These are phyloP conservation scores for Stramonita haemastoma DNA, from an alignment of 2,888 invertebrate genomes.

Conservation along the genomic window DNA sequence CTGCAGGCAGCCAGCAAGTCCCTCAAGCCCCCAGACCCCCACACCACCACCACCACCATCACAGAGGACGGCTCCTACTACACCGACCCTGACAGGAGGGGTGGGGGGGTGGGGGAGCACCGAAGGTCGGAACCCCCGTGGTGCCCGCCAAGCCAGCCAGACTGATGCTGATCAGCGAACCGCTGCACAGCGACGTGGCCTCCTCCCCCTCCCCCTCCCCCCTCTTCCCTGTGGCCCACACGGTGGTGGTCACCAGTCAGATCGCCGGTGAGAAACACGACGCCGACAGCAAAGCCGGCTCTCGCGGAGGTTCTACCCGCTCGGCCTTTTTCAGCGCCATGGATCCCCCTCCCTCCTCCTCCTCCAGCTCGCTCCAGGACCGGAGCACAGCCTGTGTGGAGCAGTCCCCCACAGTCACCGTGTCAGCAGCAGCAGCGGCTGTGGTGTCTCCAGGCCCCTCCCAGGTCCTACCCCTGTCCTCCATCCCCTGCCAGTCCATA, in stretches of 20 bases:
- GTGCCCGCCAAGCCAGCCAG: conserved; percentile 23
- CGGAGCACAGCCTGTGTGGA: background rate
- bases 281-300: background rate
- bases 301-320: conserved; percentile 58
- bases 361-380: conserved; percentile 42
- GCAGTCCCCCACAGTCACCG: background rate
- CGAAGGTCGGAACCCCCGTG: background rate
- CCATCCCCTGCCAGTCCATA: conserved; percentile 18
- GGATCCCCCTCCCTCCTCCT: too few relatives aligned
- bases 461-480: background rate
- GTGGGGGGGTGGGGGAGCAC: background rate
- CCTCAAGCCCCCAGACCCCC: conserved; percentile 10
- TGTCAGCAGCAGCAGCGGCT: background rate
- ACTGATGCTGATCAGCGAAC: conserved; percentile 4
- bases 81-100: background rate
- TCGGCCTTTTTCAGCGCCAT: conserved; percentile 66
- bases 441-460: background rate
- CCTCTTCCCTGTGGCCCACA: background rate
- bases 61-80: background rate
- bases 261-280: background rate
- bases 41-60: background rate
- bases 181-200: background rate
- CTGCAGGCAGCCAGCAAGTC: conserved; percentile 47
- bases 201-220: background rate
- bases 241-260: conserved; percentile 29